Percentiles rank a stretch among this genome's conserved stretches.
Conservation (phyloP, 2,113 vertebrate species). For the Pithys albifrons region DNA sequence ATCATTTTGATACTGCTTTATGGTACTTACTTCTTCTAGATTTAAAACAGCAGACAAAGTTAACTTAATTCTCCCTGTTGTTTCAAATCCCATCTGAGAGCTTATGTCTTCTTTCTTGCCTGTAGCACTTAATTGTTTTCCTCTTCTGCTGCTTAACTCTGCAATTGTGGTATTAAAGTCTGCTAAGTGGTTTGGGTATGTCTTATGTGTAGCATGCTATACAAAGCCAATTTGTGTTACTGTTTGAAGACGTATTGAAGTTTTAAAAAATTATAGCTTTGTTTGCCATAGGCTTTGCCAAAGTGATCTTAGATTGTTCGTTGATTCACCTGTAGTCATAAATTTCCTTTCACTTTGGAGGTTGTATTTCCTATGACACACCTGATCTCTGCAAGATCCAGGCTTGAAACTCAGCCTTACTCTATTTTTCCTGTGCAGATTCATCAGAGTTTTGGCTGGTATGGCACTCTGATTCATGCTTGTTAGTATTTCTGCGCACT, state of each 20-base stretch:
- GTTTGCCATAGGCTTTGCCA: not conserved
- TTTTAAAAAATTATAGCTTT: not conserved
- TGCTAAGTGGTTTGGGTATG: not conserved
- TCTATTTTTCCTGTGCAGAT: not conserved
- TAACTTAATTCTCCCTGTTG: not conserved
- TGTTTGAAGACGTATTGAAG: not conserved
- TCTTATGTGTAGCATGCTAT: not conserved
- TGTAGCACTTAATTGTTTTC: not conserved
- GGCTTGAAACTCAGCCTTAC: not conserved
- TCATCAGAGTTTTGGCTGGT: not conserved
- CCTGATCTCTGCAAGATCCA: not conserved
- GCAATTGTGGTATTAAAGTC: not conserved
- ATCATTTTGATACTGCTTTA: not conserved
- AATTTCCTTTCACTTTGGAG: not conserved
- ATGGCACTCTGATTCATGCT: not conserved
- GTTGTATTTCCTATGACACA: not conserved
- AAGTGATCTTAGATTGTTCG: not conserved
- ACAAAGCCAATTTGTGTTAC: not conserved
- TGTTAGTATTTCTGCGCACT: not conserved
- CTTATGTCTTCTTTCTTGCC: constrained; percentile 7
- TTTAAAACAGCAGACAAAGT: not conserved
- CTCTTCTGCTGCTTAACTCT: not conserved
- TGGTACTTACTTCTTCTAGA: not conserved
- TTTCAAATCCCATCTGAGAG: not conserved
- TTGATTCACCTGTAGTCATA: not conserved